Conservation (phyloP, 1,140 invertebrate genomes). For the Lamellibrachia luymesi region DNA sequence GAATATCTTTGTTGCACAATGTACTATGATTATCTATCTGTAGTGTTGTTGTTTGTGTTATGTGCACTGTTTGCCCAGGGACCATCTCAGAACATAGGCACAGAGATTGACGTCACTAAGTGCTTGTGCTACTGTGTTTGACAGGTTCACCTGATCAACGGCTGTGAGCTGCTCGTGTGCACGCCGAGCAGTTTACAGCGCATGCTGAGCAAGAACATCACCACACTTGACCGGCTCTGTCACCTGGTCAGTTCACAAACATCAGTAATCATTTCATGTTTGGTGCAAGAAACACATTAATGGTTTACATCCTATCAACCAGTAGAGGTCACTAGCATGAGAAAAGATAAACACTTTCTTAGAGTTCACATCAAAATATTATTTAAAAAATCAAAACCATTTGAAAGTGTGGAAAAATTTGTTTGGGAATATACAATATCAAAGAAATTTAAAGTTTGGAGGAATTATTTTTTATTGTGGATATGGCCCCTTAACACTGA, state of each 20-base stretch:
- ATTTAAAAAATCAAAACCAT: no score
- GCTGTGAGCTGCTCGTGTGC: conserved; percentile 8
- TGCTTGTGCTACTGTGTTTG: neutral
- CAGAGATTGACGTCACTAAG: neutral
- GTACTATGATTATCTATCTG: no score
- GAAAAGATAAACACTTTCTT: neutral
- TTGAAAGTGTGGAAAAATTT: no score
- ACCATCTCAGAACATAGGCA: no score
- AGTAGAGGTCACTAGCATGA: neutral
- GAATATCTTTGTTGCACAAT: no score
- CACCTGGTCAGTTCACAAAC: neutral
- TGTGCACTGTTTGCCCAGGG: no score
- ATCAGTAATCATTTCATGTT: neutral
- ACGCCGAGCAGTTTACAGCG: neutral
- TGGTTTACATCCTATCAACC: neutral
- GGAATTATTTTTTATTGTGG: no score
- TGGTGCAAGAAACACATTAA: neutral
- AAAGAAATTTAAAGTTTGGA: no score
- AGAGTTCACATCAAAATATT: neutral
- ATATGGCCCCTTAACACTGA: no score
- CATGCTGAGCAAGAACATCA: conserved; percentile 7
- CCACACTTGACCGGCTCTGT: conserved; percentile 3
- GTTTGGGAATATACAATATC: no score
- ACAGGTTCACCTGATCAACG: neutral
- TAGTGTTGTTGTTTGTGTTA: no score